Evolutionary conservation across 64 coral and sea anemone species (phyloP), one percentile per base, ranked within the genome.

Genomic region (Porites australiensis): DNA sequence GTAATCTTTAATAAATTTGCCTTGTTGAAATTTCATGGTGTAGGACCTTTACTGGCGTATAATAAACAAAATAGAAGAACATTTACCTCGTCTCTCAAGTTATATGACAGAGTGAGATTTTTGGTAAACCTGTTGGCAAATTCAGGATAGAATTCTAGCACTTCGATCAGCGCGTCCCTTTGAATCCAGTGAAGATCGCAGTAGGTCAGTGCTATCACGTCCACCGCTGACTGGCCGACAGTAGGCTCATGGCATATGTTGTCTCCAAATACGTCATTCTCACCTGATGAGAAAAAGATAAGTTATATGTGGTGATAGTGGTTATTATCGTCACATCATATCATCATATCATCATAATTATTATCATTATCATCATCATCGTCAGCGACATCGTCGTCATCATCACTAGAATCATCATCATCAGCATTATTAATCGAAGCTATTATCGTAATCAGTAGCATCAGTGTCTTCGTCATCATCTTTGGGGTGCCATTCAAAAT

Each of bases 191-290:
- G 97, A 79, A 98, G 88, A 58, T 98, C 97, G 69, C 94, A 89
- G 82, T 98, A 98, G 2, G 97, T 98, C n/a, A 98, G 87, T 45
- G 97, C 97, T 48, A 96, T 83, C 21, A 98, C 97, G 75, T 98
- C 97, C 51, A 95, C 97, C 62, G 94, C 94, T 90, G 97, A 98
- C 78, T 98, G 94, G 11, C 97, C 97, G 47, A 98, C 79, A 57
- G 91, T 94, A 3, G 94, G 61, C 94, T 98, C 97, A 73, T 93
- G 85, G 44, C 97, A 98, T 10, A 98, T 93, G 45, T 98, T 79
- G 75, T 98, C 97, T 64, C 97, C 97, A 93, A 98, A 98, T 49
- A 98, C 97, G 71, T 98, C 94, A 87, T 79, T 89, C 63, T 98
- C 94, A 47, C 97, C 97, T 98, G 58, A 48, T 5, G 2, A 76